Evolutionary conservation across 37 sponge, comb jelly and placozoan species (phyloP).

Genomic region (Chondrosia reniformis): DNA sequence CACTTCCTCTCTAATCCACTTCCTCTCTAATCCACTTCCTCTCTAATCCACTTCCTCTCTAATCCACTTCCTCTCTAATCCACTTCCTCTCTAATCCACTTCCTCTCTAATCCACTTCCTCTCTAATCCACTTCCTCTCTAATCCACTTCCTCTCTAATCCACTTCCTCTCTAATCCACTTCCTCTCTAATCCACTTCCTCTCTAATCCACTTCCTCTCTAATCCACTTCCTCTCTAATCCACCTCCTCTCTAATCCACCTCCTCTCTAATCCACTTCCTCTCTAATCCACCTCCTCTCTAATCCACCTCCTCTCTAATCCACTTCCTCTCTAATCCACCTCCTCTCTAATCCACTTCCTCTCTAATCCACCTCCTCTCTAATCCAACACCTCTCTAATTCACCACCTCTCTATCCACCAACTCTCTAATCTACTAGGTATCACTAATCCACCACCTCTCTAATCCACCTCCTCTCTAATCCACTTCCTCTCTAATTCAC

Average conservation of each 20-base stretch:
- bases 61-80: background rate
- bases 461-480: background rate
- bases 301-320: background rate
- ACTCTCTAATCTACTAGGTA: background rate
- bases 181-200: background rate
- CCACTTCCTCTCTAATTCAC: background rate
- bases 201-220: background rate
- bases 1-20: background rate
- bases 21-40: background rate
- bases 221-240: background rate
- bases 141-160: background rate
- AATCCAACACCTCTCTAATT: background rate
- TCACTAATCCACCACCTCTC: background rate
- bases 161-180: background rate
- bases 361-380: background rate
- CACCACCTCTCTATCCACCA: background rate
- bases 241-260: background rate
- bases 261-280: background rate
- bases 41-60: background rate
- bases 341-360: background rate
- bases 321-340: background rate
- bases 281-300: background rate
- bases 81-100: background rate
- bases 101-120: background rate
- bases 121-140: background rate